Evolutionary conservation across 2,888 invertebrate genomes (phyloP).

Genomic region (Tetropium fuscum): DNA sequence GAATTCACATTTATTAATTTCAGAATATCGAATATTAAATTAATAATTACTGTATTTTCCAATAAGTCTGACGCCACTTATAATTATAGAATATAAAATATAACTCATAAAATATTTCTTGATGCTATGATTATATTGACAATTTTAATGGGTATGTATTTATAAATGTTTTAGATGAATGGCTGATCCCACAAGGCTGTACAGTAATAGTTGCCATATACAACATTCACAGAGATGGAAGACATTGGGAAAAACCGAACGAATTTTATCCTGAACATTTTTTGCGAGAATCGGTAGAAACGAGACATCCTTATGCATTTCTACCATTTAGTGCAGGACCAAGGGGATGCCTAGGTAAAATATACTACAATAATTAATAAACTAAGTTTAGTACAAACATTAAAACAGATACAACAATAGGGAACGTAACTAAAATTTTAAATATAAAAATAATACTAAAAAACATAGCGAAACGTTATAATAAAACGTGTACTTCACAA

Average conservation of each 20-base stretch:
- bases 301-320: conserved; percentile 54
- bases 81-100: too few relatives aligned
- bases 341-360: conserved; percentile 55
- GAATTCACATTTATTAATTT: too few relatives aligned
- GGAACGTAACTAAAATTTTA: too few relatives aligned
- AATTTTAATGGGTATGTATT: background rate
- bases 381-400: too few relatives aligned
- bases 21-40: too few relatives aligned
- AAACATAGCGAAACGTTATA: too few relatives aligned
- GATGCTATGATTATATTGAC: background rate
- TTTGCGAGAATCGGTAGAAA: conserved; percentile 50
- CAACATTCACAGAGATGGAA: conserved; percentile 53
- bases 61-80: too few relatives aligned
- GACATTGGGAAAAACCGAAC: conserved; percentile 55
- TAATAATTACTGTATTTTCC: too few relatives aligned
- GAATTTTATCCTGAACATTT: conserved; percentile 61
- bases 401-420: too few relatives aligned
- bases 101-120: background rate
- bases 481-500: too few relatives aligned
- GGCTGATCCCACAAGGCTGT: conserved; percentile 49
- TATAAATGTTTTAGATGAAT: conserved; percentile 43
- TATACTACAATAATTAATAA: too few relatives aligned
- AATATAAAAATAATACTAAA: too few relatives aligned
- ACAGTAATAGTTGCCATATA: conserved; percentile 52
- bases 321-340: conserved; percentile 59